phyloP scores from a whole-genome alignment of 2,113 vertebrate species.

The Peromyscus maniculatus region DNA sequence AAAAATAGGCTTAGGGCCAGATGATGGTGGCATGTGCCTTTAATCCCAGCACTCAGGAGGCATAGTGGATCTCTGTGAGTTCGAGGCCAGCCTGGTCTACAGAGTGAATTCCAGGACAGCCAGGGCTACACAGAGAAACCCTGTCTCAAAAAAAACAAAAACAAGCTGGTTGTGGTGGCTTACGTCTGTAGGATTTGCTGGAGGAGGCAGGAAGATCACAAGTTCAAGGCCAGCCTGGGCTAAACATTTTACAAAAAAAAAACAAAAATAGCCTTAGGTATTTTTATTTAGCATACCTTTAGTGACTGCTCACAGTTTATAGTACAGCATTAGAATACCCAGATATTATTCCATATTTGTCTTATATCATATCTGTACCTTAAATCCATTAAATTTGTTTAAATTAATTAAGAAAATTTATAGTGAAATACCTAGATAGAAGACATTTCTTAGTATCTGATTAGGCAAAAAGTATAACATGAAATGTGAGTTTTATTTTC shows the following conservation, averaged over 20 bases:
- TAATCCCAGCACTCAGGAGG: too few relatives aligned
- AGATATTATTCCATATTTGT: neutral
- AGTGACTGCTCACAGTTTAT: neutral
- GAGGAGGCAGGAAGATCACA: neutral
- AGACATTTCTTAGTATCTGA: constrained; percentile 29
- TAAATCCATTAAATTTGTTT: neutral
- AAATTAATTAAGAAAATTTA: neutral
- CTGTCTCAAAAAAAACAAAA: too few relatives aligned
- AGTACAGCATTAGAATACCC: neutral
- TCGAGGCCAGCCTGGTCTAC: too few relatives aligned
- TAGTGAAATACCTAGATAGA: neutral
- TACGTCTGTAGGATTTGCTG: neutral
- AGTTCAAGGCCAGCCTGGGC: neutral
- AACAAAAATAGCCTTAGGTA: neutral
- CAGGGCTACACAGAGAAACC: too few relatives aligned
- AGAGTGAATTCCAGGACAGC: too few relatives aligned
- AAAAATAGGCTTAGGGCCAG: neutral
- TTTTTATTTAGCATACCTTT: neutral
- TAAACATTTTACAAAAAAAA: neutral
- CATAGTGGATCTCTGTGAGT: too few relatives aligned
- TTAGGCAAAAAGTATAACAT: constrained; percentile 36
- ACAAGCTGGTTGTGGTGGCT: neutral
- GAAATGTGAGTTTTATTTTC: constrained; percentile 26
- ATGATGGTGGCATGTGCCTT: too few relatives aligned
- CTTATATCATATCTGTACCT: neutral